These are phyloP conservation scores for Pogoniulus pusillus DNA, from an alignment of 2,797 vertebrate genomes.

Conservation along the genomic window DNA sequence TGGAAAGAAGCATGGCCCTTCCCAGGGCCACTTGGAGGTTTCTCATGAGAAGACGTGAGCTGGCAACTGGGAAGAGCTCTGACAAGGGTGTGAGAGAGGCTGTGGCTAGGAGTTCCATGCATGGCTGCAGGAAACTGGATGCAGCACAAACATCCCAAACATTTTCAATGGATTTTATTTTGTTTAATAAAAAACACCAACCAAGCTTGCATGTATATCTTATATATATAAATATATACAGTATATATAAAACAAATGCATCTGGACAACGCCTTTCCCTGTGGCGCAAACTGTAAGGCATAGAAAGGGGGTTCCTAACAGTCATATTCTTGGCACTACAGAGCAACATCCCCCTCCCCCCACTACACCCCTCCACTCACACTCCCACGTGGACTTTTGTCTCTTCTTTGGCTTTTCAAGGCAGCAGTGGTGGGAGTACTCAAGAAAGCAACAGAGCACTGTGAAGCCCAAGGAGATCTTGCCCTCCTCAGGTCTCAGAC, in stretches of 20 bases:
- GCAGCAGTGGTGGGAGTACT: background rate
- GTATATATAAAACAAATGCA: conserved; percentile 79
- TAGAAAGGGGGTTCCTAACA: conserved; percentile 58
- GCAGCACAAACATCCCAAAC: conserved; percentile 49
- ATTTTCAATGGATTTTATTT: conserved; percentile 66
- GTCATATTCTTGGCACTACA: conserved; percentile 58
- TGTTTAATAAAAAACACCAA: conserved; percentile 76
- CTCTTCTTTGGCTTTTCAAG: conserved; percentile 43
- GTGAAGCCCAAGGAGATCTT: conserved; percentile 8
- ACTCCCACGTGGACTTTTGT: background rate
- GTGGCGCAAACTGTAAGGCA: conserved; percentile 81
- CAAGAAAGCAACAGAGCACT: background rate
- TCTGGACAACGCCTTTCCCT: conserved; percentile 78
- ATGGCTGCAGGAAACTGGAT: background rate
- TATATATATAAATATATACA: conserved; percentile 83
- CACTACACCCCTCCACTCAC: background rate
- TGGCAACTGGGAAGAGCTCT: background rate
- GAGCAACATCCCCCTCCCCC: background rate
- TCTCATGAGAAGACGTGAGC: fast-evolving
- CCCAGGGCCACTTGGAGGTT: background rate
- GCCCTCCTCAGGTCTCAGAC: background rate
- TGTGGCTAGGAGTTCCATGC: background rate
- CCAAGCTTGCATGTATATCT: conserved; percentile 78
- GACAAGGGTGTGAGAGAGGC: background rate
- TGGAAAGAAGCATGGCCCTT: background rate